Base-by-base conservation (phyloP, 2,113 vertebrate genomes). In the Otolemur garnettii region DNA sequence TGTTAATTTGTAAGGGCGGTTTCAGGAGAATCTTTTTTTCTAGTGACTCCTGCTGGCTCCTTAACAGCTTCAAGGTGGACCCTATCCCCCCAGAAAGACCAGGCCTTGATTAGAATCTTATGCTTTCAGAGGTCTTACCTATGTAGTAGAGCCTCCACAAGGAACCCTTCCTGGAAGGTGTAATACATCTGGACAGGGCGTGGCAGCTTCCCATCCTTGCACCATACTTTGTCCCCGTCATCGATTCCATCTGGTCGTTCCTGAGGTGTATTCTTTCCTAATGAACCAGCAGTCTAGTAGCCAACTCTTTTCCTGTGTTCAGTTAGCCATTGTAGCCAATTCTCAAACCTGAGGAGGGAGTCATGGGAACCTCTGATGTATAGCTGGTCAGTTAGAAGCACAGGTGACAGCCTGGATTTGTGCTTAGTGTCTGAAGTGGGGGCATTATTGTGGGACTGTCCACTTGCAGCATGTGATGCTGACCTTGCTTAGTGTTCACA, bases 131-230 rank as follows among this genome's bases (percentile, higher is more conserved):
- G 8, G 45, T 50, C 45, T 8, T 50, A 9, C 7, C 7, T 26
- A 1, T 13, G 17, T 22, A 35, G 68, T 12, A 15, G 57, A 57
- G 50, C 21, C 33, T 42, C 33, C 15, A 85, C 26, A n/a, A 60
- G 79, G 9, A 57, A 12, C 4, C n/a, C 19, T 22, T 35, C 24
- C 12, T 4, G 38, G 12, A 50, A 64, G n/a, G 9, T 50, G 45
- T 50, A 50, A 50, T 50, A 22, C 11, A 9, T 4, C 12, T 60
- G 7, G 21, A 38, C 12, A 38, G n/a, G 55, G 24, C 18, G 5
- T 15, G 21, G 21, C 7, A 81, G 0, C n/a, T 28, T 28, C 5
- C 19, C 0, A 7, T 12, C 13, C 42, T 4, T 9, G 8, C 53
- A 17, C 11, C n/a, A 1, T 2, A 9, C 7, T 35, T 59, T 21